These are phyloP conservation scores for Phasia obesa DNA, from an alignment of 2,888 invertebrate genomes.

Conservation along the genomic window DNA sequence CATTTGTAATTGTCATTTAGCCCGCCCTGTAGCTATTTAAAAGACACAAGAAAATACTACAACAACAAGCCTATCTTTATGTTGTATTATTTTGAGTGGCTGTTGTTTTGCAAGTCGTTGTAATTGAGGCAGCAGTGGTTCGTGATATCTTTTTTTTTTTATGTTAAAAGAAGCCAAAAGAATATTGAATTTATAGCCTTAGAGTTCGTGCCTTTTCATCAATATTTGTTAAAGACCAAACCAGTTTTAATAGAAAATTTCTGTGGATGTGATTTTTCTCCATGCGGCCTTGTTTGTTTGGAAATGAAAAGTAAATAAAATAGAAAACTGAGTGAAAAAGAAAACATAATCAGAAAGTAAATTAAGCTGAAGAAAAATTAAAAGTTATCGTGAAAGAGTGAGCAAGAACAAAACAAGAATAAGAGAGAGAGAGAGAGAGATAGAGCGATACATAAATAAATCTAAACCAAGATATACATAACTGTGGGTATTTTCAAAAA, in stretches of 20 bases:
- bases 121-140: slow-evolving; percentile 9
- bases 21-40: slow-evolving; percentile 61
- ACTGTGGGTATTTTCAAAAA: too few species aligned
- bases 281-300: slow-evolving; percentile 37
- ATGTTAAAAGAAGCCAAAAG: slow-evolving; percentile 49
- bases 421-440: neutral
- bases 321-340: slow-evolving; percentile 17
- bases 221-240: slow-evolving; percentile 64
- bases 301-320: slow-evolving; percentile 56
- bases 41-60: neutral
- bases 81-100: slow-evolving; percentile 30
- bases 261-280: slow-evolving; percentile 3
- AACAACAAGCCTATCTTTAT: slow-evolving; percentile 18
- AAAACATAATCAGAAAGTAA: slow-evolving; percentile 34
- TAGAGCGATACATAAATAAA: neutral
- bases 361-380: slow-evolving; percentile 37
- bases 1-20: slow-evolving; percentile 66
- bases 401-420: neutral
- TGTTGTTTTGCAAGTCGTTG: neutral
- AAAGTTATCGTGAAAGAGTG: slow-evolving; percentile 10
- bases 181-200: slow-evolving; percentile 65
- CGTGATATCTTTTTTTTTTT: slow-evolving; percentile 52
- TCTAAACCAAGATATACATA: too few species aligned
- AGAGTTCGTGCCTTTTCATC: slow-evolving; percentile 62
- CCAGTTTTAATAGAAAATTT: slow-evolving; percentile 51